Evolutionary conservation across 1,140 invertebrate genomes (phyloP), one percentile per base, ranked within the genome.

Genomic region (Papilio aristodemus): DNA sequence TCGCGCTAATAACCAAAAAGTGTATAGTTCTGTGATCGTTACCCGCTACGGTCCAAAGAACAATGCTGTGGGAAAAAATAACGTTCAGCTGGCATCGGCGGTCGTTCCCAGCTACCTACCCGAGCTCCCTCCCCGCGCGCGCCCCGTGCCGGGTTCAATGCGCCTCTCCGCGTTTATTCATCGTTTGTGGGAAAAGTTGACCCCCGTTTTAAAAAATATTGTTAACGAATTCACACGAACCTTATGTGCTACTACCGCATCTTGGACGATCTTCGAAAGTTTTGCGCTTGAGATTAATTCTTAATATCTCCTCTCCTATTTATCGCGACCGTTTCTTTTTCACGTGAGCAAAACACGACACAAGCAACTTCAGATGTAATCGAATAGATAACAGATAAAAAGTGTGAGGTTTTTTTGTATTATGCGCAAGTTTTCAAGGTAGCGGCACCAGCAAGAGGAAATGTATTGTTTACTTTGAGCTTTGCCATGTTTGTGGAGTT

Each of bases 51-150:
- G 84, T 91, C 84, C 84, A 86, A 91, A 88, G 89, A 90, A 90
- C 89, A 91, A 91, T 91, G 89, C 87, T 91, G 89, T 91, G 89
- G 89, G 87, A 91, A 91, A 91, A 91, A 91, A 91, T 91, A 91
- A 91, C 89, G 89, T 91, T 89, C 89, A 91, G 87, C 89, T 91
- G 89, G 87, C 87, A 88, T 86, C 87, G 86, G 81, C 86, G 83
- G 81, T 88, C 86, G 89, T 91, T 91, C 89, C 89, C 89, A 91
- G 87, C 87, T 89, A 91, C 87, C 89, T 90, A 88, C 86, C 80
- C 75, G 78, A 78, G 80, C 78, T 74, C 85, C 75, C 86, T 87
- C 87, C 80, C 87, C 89, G 83, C 87, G 83, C 86, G 82, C 67
- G 78, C 83, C 85, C 80, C 83, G 83, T 86, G 80, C 87, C 83